phyloP scores from a whole-genome alignment of 2,888 invertebrate genomes.

The Anaspis maculata region DNA sequence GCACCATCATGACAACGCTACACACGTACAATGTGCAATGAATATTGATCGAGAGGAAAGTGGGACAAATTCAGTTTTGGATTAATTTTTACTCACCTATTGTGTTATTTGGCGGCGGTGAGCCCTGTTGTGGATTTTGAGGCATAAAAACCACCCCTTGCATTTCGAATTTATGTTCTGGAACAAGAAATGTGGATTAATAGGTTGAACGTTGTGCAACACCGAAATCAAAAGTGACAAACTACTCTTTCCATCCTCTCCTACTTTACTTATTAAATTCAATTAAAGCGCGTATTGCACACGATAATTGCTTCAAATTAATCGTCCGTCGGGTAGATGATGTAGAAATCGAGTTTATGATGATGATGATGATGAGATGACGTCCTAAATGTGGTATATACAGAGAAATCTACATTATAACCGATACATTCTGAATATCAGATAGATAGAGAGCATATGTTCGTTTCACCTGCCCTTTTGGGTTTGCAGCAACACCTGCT shows the following conservation, averaged over 20 bases:
- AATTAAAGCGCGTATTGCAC: no score
- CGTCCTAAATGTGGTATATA: slow-evolving; percentile 3
- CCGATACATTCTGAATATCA: slow-evolving; percentile 24
- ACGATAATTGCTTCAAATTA: no score
- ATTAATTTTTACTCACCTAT: slow-evolving; percentile 33
- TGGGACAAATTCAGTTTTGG: no score
- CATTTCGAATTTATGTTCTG: slow-evolving; percentile 39
- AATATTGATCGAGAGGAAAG: no score
- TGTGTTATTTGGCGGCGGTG: slow-evolving; percentile 33
- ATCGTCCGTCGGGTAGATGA: no score
- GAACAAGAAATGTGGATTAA: slow-evolving; percentile 16
- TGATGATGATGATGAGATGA: no score
- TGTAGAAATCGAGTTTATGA: no score
- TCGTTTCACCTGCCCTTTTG: slow-evolving; percentile 33
- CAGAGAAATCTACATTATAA: slow-evolving; percentile 10
- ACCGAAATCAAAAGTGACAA: neutral
- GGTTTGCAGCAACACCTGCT: slow-evolving; percentile 31
- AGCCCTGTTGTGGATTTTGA: slow-evolving; percentile 37
- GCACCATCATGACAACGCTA: no score
- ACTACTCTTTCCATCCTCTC: no score
- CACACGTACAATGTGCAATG: no score
- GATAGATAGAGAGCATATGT: slow-evolving; percentile 34
- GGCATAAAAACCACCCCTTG: slow-evolving; percentile 40
- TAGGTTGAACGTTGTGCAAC: neutral
- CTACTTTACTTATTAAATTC: no score